These are phyloP conservation scores for Alca torda DNA, from an alignment of 2,797 vertebrate genomes.

Conservation along the genomic window DNA sequence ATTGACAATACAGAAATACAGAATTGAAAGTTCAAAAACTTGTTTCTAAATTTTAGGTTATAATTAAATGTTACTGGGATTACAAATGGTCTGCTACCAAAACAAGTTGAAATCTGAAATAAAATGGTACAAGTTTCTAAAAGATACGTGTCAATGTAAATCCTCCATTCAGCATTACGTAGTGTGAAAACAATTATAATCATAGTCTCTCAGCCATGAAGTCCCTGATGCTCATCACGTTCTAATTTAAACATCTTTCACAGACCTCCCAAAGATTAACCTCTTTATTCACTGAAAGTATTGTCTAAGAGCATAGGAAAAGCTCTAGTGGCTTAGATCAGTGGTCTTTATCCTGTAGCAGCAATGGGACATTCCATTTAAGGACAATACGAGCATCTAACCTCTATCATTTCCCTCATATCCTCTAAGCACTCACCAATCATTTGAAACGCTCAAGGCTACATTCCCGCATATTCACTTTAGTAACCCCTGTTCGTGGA, in stretches of 20 bases:
- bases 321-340: background rate
- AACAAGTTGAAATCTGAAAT: background rate
- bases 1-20: background rate
- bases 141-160: background rate
- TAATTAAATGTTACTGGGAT: background rate
- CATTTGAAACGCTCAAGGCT: background rate
- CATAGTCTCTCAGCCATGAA: background rate
- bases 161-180: background rate
- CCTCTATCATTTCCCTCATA: background rate
- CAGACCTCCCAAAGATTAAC: background rate
- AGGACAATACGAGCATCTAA: background rate
- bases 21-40: background rate
- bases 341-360: background rate
- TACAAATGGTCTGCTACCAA: background rate
- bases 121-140: background rate
- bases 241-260: background rate
- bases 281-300: background rate
- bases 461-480: background rate
- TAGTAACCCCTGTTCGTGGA: background rate
- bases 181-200: background rate
- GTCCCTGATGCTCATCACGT: background rate
- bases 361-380: background rate
- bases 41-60: background rate
- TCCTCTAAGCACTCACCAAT: background rate
- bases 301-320: background rate